phyloP scores from a whole-genome alignment of 2,113 vertebrate genomes.

The Sylvietta virens region DNA sequence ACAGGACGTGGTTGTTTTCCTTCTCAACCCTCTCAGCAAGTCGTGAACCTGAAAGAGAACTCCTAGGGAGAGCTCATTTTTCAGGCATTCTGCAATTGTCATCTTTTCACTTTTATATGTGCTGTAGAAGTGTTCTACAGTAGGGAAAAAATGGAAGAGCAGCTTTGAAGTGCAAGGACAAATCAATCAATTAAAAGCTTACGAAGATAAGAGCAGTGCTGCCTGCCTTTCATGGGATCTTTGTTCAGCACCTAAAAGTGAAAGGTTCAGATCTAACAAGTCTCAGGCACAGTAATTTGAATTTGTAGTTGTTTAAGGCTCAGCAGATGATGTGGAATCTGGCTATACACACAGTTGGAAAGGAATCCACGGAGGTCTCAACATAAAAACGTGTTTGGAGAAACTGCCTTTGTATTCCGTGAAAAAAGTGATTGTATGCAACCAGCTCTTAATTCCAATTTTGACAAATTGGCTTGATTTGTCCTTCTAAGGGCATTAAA shows the following conservation, averaged over 20 bases:
- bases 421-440: background rate
- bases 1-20: background rate
- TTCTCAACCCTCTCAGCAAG: background rate
- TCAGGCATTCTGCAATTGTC: background rate
- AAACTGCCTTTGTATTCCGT: background rate
- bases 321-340: background rate
- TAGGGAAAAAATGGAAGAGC: background rate
- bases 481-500: background rate
- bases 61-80: background rate
- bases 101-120: background rate
- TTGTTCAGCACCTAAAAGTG: background rate
- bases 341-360: background rate
- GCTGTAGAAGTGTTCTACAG: background rate
- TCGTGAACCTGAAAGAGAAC: background rate
- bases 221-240: background rate
- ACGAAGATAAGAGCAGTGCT: background rate
- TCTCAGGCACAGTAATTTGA: background rate
- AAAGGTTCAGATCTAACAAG: background rate
- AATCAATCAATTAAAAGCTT: slow-evolving; percentile 3
- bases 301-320: background rate
- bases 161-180: background rate
- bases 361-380: background rate
- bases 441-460: background rate
- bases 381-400: background rate
- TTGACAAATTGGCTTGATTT: background rate